Percentiles rank a stretch among this genome's conserved stretches.
phyloP scores from a whole-genome alignment of 2,113 vertebrate species.

The Meles meles region DNA sequence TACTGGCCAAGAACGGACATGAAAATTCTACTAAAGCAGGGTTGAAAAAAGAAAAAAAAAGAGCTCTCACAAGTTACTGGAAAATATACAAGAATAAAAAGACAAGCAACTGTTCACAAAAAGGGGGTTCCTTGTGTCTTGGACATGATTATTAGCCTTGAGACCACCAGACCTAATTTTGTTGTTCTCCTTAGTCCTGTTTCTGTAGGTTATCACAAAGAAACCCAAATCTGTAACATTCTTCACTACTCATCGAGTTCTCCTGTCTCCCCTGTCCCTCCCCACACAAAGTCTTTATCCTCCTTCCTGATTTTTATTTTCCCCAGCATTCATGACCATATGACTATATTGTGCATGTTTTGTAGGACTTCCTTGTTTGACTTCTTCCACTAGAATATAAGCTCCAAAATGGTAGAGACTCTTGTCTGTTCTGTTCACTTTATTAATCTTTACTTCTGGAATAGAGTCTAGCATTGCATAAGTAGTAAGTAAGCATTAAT shows the following conservation, averaged over 20 bases:
- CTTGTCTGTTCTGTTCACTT: not conserved
- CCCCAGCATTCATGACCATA: not conserved
- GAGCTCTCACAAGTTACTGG: not conserved
- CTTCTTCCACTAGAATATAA: not conserved
- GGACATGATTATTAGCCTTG: not conserved
- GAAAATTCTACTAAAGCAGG: not conserved
- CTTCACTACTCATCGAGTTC: fast-evolving
- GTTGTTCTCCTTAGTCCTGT: not conserved
- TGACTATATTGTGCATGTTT: not conserved
- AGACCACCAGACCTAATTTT: not conserved
- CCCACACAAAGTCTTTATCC: not conserved
- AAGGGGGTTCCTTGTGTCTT: not conserved
- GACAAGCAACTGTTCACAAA: not conserved
- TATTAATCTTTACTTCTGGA: not conserved
- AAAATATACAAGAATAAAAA: not conserved
- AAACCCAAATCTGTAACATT: not conserved
- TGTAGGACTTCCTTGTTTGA: not conserved
- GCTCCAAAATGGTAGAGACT: not conserved
- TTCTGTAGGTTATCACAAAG: not conserved
- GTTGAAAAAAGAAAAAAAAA: not conserved
- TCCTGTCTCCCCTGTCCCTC: fast-evolving
- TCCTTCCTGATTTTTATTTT: not conserved
- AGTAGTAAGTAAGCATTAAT: not conserved
- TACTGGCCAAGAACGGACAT: not conserved
- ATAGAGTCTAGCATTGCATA: not conserved